A percentile compares a stretch with the other conserved stretches of the same genome.
These are phyloP conservation scores for Scalopus aquaticus DNA, from an alignment of 2,113 vertebrate genomes.

Conservation along the genomic window DNA sequence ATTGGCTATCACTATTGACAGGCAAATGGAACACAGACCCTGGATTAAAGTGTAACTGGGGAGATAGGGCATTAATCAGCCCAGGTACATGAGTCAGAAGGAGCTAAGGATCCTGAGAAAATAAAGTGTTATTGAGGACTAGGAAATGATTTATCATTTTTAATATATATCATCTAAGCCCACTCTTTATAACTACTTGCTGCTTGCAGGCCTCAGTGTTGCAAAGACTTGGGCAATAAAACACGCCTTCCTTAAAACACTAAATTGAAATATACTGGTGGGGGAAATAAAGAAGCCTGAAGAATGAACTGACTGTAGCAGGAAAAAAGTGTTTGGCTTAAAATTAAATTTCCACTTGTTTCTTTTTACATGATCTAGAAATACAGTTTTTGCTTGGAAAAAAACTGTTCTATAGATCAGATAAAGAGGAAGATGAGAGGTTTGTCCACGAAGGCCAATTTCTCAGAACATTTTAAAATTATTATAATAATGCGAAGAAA, in stretches of 20 bases:
- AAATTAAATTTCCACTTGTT: conserved; percentile 74
- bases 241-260: conserved; percentile 70
- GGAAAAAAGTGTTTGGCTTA: conserved; percentile 24
- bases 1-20: conserved; percentile 71
- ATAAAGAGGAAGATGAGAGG: not conserved
- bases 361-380: conserved; percentile 66
- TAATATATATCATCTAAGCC: conserved; percentile 73
- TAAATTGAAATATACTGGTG: conserved; percentile 64
- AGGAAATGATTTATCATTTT: conserved; percentile 79
- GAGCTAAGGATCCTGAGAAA: conserved; percentile 67
- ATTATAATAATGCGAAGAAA: not conserved
- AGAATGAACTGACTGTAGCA: conserved; percentile 51
- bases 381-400: not conserved
- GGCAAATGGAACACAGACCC: conserved; percentile 72
- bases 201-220: conserved; percentile 47
- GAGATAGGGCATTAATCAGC: conserved; percentile 75
- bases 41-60: conserved; percentile 62
- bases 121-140: conserved; percentile 67
- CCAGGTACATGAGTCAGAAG: conserved; percentile 55
- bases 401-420: not conserved
- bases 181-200: conserved; percentile 61
- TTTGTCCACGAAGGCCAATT: not conserved
- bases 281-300: conserved; percentile 69
- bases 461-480: conserved; percentile 11
- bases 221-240: conserved; percentile 66